phyloP scores from a whole-genome alignment of 2,113 vertebrate genomes.

The Mormoops blainvillei region DNA sequence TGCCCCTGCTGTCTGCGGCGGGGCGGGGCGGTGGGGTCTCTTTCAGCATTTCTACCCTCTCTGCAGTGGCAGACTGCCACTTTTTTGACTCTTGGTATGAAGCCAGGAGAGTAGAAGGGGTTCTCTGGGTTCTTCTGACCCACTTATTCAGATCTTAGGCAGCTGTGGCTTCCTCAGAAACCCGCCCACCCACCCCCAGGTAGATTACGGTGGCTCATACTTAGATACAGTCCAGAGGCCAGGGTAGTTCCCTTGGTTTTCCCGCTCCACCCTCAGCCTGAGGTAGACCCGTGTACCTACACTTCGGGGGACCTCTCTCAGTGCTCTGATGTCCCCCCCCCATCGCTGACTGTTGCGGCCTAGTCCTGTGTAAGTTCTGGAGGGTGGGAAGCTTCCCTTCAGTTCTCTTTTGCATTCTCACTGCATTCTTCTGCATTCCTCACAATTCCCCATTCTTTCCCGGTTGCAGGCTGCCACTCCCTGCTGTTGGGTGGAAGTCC shows the following conservation, averaged over 20 bases:
- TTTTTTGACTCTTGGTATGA: neutral
- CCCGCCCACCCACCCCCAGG: neutral
- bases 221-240: rapidly evolving
- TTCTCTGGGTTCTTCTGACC: neutral
- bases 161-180: neutral
- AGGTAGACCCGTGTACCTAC: rapidly evolving
- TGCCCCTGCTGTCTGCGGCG: too few relatives aligned
- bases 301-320: neutral
- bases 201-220: neutral
- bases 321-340: neutral
- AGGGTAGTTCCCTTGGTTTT: neutral
- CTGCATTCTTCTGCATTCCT: neutral
- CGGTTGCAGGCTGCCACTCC: neutral
- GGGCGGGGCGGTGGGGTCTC: rapidly evolving
- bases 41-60: neutral
- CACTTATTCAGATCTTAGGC: rapidly evolving
- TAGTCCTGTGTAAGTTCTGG: neutral
- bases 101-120: neutral
- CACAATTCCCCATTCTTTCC: neutral
- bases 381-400: neutral
- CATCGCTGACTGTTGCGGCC: neutral
- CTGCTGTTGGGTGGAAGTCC: neutral
- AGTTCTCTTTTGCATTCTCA: neutral
- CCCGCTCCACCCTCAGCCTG: too few relatives aligned
- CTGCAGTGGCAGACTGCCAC: too few relatives aligned